These are phyloP conservation scores for Zaprionus obscuricornis DNA, from an alignment of 2,888 invertebrate species.

Conservation along the genomic window DNA sequence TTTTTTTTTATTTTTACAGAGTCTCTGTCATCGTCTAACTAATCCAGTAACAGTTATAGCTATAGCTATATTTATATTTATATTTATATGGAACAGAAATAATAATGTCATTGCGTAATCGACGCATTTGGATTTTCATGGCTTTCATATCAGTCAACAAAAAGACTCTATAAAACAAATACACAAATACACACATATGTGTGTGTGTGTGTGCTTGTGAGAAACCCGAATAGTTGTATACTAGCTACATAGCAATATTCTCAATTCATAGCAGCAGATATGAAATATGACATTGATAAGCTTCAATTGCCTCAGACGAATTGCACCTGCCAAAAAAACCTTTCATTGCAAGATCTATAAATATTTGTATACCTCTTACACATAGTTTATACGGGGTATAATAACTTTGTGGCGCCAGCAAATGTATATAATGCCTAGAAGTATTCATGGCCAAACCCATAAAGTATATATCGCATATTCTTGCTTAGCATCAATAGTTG, in stretches of 20 bases:
- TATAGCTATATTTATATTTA: too few relatives aligned
- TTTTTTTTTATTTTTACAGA: too few relatives aligned
- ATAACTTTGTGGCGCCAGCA: too few relatives aligned
- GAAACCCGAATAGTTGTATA: slow-evolving; percentile 4
- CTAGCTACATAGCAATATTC: slow-evolving; percentile 44
- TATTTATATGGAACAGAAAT: too few relatives aligned
- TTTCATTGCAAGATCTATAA: slow-evolving; percentile 15
- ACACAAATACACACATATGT: not conserved
- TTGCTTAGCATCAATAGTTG: too few relatives aligned
- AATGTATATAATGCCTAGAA: too few relatives aligned
- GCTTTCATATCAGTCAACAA: slow-evolving; percentile 30
- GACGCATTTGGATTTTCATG: slow-evolving; percentile 48
- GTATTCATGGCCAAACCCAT: too few relatives aligned
- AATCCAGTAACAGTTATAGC: too few relatives aligned
- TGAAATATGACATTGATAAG: slow-evolving; percentile 64
- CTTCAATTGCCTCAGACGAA: slow-evolving; percentile 28
- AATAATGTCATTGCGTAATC: slow-evolving; percentile 50
- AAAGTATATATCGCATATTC: too few relatives aligned
- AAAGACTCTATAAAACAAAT: slow-evolving; percentile 11
- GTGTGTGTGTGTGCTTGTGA: not conserved
- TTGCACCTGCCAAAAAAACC: slow-evolving; percentile 39
- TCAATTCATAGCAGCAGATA: slow-evolving; percentile 32
- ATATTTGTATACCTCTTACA: too few relatives aligned
- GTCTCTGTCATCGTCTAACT: too few relatives aligned
- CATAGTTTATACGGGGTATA: too few relatives aligned